Base-by-base conservation (phyloP, 2,888 invertebrate species). In the Candidula unifasciata region DNA sequence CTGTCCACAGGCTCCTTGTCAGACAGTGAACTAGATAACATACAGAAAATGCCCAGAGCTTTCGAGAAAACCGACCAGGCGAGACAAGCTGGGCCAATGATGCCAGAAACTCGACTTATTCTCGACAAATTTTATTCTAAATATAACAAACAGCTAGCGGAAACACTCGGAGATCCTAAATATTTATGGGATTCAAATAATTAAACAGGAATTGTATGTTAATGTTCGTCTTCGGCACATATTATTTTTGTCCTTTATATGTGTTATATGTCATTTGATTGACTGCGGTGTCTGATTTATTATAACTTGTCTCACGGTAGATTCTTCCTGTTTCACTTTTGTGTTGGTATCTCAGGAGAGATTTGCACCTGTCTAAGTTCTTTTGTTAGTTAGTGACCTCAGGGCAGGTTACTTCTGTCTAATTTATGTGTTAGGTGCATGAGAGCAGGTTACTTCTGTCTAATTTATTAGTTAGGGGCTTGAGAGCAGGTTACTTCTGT, bases 81-180 rank as follows among this genome's bases (percentile, higher is more conserved):
- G 2, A 76, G 27, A n/a, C n/a, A 30, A 2, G 18, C 60, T 10
- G 82, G 82, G 30, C 74, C 82, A 10, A 82, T 82, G 82, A 35
- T 82, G 74, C 2, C 24, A 33, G 30, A 74, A 24, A 82, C 82
- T 18, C 37, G 74, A 3, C 37, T 64, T 10, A 24, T 82, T 74
- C 66, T 82, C 1, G 27, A 74, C 6, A 27, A 66, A 6, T 81
- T 81, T 33, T 81, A 81, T 60, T 44, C 37, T 18, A 27, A 24
- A 27, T 81, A 57, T 73, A 73, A 81, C 64, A 24, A 69, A 68
- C 57, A 52, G 52, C 60, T 73, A 10, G 71, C 81, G 16, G 30
- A 27, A 13, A 73, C 60, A 60, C 54, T 81, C 0, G 0, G 33
- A 2, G 73, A 81, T 73, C n/a, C 57, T 24, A 68, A 57, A n/a